Conservation (phyloP, 2,113 vertebrate genomes). For the Miniopterus natalensis region DNA sequence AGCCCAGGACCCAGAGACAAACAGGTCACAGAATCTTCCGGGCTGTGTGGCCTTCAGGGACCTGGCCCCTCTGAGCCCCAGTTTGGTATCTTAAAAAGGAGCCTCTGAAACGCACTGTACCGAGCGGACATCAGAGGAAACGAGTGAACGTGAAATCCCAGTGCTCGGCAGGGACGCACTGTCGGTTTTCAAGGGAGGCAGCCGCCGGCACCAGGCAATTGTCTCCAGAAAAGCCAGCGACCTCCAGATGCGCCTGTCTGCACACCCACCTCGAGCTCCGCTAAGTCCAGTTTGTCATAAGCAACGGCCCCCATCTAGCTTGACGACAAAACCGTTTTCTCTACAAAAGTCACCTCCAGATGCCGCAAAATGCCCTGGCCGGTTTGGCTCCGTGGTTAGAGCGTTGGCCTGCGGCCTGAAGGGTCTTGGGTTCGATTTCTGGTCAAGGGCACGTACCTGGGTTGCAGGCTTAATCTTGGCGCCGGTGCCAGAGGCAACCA, state of each 20-base stretch:
- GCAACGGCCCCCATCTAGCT: rapidly evolving
- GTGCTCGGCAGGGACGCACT: rapidly evolving
- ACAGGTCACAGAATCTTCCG: not conserved
- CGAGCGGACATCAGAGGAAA: rapidly evolving
- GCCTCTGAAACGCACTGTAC: rapidly evolving
- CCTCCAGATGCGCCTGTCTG: rapidly evolving
- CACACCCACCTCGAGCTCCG: not conserved
- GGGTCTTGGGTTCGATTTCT: no score
- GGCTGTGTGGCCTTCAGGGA: not conserved
- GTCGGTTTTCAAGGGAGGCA: not conserved
- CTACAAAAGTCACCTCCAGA: not conserved
- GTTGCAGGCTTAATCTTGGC: no score
- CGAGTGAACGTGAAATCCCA: rapidly evolving
- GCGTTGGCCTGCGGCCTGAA: no score
- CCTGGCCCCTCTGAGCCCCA: not conserved
- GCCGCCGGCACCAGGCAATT: rapidly evolving
- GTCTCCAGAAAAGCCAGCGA: not conserved
- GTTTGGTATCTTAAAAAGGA: not conserved
- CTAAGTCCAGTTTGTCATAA: rapidly evolving
- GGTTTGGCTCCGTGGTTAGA: no score
- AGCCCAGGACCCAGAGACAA: rapidly evolving
- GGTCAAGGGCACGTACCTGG: no score
- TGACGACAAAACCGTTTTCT: rapidly evolving
- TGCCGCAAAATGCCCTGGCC: no score
- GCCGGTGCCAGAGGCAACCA: no score